Evolutionary conservation across 2,888 invertebrate species (phyloP), one percentile per base, ranked within the genome.

Genomic region (Megalurothrips usitatus): DNA sequence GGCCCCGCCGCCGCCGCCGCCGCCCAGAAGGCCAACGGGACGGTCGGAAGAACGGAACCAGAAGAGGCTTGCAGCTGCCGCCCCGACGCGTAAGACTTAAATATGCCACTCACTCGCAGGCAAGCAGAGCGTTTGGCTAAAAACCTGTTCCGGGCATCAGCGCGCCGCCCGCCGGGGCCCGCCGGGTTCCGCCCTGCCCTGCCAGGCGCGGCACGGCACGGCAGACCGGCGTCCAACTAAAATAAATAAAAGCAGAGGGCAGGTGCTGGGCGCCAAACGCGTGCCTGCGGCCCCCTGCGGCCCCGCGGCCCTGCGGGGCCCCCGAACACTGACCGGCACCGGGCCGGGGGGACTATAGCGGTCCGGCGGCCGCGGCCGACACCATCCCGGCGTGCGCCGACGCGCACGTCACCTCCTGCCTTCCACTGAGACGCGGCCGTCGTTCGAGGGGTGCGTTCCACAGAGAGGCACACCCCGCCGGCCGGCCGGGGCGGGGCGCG

Each of bases 41-140:
- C 34, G 34, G 34, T 43, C 34, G 6, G 58, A 14, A 58, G 19
- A 58, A 58, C 58, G 58, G 58, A 17, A 58, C 58, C 6, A 43
- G 34, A 43, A 43, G 34, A 43, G 34, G 58, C 14, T 58, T 58
- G 68, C 68, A 75, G 68, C 68, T 75, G 68, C 68, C 68, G 26
- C 4, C 68, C 26, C 26, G 68, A 75, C 12, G 68, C 68, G 68
- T 75, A 75, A 75, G 68, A 75, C 68, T 75, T 75, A 75, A 75
- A 75, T 75, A 75, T 75, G 68, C 68, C 68, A 75, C 68, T 75
- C 68, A 75, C 68, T 43, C 34, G 6, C 34, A 43, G 19, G 58
- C 58, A 19, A 58, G 58, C 58, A 17, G 58, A 17, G 19, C 58
- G 58, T 17, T 17, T 19, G 58, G 58, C 19, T 43, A 19, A 19